phyloP scores from a whole-genome alignment of 2,113 vertebrate genomes.

The Otolemur garnettii region DNA sequence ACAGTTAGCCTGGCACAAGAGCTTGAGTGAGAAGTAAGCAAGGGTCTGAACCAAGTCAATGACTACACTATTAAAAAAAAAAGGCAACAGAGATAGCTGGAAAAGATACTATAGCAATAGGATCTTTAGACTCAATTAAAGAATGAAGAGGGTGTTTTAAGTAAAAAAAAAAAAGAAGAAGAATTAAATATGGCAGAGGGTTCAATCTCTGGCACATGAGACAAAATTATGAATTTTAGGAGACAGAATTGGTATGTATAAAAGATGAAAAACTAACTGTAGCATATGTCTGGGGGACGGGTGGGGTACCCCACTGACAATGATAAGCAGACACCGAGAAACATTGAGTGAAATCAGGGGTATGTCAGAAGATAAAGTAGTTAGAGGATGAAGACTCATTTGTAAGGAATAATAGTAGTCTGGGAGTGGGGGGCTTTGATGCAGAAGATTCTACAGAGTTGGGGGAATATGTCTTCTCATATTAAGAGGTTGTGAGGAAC shows the following conservation, averaged over 20 bases:
- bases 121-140: background rate
- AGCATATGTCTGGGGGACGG: background rate
- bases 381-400: background rate
- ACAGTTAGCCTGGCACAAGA: background rate
- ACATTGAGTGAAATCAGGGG: background rate
- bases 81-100: background rate
- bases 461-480: background rate
- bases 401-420: background rate
- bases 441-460: background rate
- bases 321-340: background rate
- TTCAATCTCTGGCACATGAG: background rate
- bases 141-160: background rate
- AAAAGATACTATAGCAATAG: background rate
- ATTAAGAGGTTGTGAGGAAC: background rate
- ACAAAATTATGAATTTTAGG: slow-evolving; percentile 22
- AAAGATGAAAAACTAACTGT: slow-evolving; percentile 18
- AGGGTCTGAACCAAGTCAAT: background rate
- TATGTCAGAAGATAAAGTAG: background rate
- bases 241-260: background rate
- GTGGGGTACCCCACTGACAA: background rate
- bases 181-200: background rate
- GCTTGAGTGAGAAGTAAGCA: background rate
- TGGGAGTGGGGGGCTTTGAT: background rate
- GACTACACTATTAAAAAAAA: background rate
- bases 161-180: background rate